Percentiles rank a stretch among this genome's conserved stretches.
These are phyloP conservation scores for Meteorus sp. DNA, from an alignment of 1,140 invertebrate genomes.

Conservation along the genomic window DNA sequence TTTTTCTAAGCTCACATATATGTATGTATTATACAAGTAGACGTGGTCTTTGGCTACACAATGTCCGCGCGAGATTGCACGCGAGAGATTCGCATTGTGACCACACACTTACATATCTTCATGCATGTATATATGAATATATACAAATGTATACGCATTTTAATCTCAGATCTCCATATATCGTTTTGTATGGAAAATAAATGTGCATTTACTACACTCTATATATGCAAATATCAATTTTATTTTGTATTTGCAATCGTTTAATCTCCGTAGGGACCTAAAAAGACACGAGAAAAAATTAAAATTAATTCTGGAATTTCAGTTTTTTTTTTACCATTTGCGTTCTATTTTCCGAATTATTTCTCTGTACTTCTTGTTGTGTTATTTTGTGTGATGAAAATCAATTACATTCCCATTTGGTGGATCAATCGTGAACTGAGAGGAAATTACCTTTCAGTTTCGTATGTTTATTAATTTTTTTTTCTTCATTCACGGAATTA, in stretches of 20 bases:
- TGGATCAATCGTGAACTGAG: too few species aligned
- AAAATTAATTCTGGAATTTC: not conserved
- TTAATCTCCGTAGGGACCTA: not conserved
- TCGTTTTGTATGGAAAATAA: constrained; percentile 18
- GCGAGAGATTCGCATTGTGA: not conserved
- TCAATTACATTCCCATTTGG: too few species aligned
- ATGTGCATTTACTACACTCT: not conserved
- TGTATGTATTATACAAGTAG: too few species aligned
- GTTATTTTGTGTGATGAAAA: not conserved
- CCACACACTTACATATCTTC: not conserved
- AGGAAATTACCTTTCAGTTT: too few species aligned
- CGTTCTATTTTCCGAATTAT: too few species aligned
- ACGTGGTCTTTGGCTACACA: not conserved
- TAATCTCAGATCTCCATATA: constrained; percentile 4
- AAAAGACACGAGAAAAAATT: not conserved
- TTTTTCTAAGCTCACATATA: constrained; percentile 18
- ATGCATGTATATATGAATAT: too few species aligned
- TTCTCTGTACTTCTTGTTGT: too few species aligned
- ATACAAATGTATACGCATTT: too few species aligned
- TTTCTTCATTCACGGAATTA: too few species aligned
- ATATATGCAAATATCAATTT: not conserved
- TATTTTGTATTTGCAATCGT: not conserved
- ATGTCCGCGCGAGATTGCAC: constrained; percentile 13
- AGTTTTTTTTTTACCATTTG: too few species aligned
- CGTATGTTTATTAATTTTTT: not conserved